Evolutionary conservation across 2,113 vertebrate species (phyloP).

Genomic region (Hirundichthys speculiger): DNA sequence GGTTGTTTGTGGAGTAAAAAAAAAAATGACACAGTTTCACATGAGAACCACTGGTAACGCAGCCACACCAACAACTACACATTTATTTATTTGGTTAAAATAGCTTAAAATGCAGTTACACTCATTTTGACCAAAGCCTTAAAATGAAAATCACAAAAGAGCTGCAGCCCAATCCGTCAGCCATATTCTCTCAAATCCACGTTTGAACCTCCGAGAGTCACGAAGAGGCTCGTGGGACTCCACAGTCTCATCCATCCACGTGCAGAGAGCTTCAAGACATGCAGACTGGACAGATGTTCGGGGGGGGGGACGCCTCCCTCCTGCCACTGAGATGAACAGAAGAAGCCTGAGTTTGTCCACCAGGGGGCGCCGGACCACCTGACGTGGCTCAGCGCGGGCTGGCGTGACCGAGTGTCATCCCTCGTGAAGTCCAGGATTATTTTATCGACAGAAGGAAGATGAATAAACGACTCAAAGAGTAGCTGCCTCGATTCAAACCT

Average conservation of each 20-base stretch:
- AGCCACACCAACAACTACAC: conserved; percentile 70
- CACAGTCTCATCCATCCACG: conserved; percentile 29
- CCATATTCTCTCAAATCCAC: conserved; percentile 56
- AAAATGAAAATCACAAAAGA: conserved; percentile 69
- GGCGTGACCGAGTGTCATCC: not conserved
- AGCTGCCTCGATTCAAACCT: too few relatives aligned
- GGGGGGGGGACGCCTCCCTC: not conserved
- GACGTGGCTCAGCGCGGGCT: not conserved
- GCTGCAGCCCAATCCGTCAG: conserved; percentile 65
- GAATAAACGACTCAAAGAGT: conserved; percentile 16
- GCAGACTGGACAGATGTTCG: conserved; percentile 33
- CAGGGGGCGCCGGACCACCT: not conserved
- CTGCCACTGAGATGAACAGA: conserved; percentile 29
- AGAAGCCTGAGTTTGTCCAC: conserved; percentile 46
- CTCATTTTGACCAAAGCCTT: conserved; percentile 77
- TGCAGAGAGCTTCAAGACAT: conserved; percentile 37
- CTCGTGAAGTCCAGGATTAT: conserved; percentile 5
- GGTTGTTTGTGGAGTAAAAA: not conserved
- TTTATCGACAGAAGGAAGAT: conserved; percentile 27
- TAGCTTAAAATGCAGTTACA: conserved; percentile 75
- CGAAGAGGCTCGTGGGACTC: conserved; percentile 18
- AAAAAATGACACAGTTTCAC: conserved; percentile 13
- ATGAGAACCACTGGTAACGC: conserved; percentile 37
- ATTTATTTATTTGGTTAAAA: conserved; percentile 73
- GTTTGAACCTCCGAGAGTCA: conserved; percentile 24